These are phyloP conservation scores for Hirtodrosophila trivittata DNA, from an alignment of 2,888 invertebrate species.

Conservation along the genomic window DNA sequence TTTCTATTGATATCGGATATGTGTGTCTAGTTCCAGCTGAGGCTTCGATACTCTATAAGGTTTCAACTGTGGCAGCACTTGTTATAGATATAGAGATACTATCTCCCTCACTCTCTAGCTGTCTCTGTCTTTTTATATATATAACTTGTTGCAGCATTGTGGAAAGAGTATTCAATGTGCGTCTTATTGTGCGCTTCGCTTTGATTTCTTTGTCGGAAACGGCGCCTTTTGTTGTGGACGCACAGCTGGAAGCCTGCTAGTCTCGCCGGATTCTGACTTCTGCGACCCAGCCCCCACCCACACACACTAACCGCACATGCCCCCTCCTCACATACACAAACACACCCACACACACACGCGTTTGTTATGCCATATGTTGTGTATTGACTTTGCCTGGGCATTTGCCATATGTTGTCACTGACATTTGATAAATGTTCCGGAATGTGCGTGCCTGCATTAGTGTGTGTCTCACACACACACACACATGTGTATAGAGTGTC, in stretches of 20 bases:
- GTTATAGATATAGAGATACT: too few species aligned
- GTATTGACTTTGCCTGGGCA: slow-evolving; percentile 43
- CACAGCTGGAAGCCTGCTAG: neutral
- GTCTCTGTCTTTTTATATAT: too few species aligned
- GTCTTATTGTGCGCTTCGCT: neutral
- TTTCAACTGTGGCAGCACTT: too few species aligned
- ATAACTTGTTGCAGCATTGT: too few species aligned
- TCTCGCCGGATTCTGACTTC: neutral
- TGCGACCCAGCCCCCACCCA: neutral
- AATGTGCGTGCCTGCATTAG: slow-evolving; percentile 4
- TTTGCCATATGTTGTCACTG: slow-evolving; percentile 67
- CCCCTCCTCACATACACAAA: neutral
- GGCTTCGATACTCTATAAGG: too few species aligned
- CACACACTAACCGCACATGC: neutral
- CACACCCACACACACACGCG: neutral
- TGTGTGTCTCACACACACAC: slow-evolving; percentile 11
- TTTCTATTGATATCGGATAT: too few species aligned
- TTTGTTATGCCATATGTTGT: slow-evolving; percentile 51
- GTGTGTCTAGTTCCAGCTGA: too few species aligned
- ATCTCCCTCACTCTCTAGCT: too few species aligned
- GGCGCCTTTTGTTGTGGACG: slow-evolving; percentile 30
- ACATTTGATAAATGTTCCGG: slow-evolving; percentile 69
- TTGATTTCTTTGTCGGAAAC: neutral
- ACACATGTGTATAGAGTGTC: neutral
- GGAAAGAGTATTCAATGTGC: slow-evolving; percentile 5